Evolutionary conservation across 2,113 vertebrate species (phyloP), one percentile per base, ranked within the genome.

Genomic region (Chaetops frenatus): DNA sequence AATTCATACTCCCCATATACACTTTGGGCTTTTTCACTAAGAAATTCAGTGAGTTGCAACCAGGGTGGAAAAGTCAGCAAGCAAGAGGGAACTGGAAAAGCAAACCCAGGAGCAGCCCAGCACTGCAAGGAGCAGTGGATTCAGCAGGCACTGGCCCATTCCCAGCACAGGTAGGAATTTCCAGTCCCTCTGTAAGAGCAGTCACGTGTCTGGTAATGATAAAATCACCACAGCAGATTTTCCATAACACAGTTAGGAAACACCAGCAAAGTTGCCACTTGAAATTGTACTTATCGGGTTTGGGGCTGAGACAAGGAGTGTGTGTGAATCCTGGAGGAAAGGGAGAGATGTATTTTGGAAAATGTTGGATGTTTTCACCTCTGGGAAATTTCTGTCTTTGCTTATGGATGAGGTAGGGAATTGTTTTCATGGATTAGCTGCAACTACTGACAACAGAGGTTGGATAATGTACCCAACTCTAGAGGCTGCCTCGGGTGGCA

Each of bases 161-260:
- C 81, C 66, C 79, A 35, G 29, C 62, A 25, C 56, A 93, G 44
- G 81, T 5, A 76, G 76, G 77, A 85, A 89, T 57, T 90, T 25
- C 60, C n/a, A 35, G 13, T 88, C 81, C 65, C 71, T 80, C 57
- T 28, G 18, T 10, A 87, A 71, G 0, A 92, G 81, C 89, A 86
- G 69, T 77, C 93, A 94, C 8, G 0, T 15, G 10, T 11, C 73
- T 81, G 84, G 40, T 40, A 93, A 94, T 76, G 44, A 87, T 81
- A 35, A 96, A 87, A 81, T 90, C 73, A 16, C 4, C 19, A 8
- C 2, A 28, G 88, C 45, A 89, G 61, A 62, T 38, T 92, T 92
- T 87, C 90, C 93, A 85, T 35, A 78, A 29, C 64, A 67, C 11
- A 8, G 38, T 87, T 71, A 36, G 81, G 77, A 84, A 96, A 92